Base-by-base conservation (phyloP, 2,113 vertebrate genomes). In the Tursiops truncatus region DNA sequence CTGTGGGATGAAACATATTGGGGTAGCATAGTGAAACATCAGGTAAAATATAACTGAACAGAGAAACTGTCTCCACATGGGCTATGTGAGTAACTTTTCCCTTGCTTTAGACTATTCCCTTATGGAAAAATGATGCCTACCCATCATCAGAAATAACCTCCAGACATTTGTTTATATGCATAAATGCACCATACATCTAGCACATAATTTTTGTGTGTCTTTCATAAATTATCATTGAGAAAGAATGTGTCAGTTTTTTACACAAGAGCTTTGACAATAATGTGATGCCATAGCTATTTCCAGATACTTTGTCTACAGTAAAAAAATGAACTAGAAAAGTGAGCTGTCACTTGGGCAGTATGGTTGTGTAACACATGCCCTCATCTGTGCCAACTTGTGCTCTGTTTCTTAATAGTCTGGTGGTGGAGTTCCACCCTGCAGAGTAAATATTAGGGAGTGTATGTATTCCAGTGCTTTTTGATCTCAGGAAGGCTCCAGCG, bases 181-280 rank as follows among this genome's bases (percentile, higher is more conserved):
- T 76, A 44, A 20, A n/a, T 1, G 23, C 60, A 77, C 11, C 44
- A 33, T 71, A 67, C 8, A 73, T 28, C 28, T 47, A 47, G 15
- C 10, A 82, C 23, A 89, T 71, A 86, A 79, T 92, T 83, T 92
- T 77, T 50, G 79, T 47, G 73, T n/a, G 47, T 47, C 33, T 92
- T 82, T 93, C 70, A 82, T 73, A 90, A 82, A 89, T 23, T 73
- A 33, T 38, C 44, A 77, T 20, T 25, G 83, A 92, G 33, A 73
- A 41, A 87, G 33, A 96, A 31, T 38, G 38, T 73, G 79, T 70
- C 73, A 89, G 44, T 44, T 53, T 84, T 86, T 95, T 67, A n/a
- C 7, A 82, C 23, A 18, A 84, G 11, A 77, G 38, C 38, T 95
- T 92, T 96, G 93, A 95, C 56, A 87, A 71, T 87, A 56, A 87